phyloP scores from a whole-genome alignment of 2,888 invertebrate genomes.

The Chloromyia formosa region DNA sequence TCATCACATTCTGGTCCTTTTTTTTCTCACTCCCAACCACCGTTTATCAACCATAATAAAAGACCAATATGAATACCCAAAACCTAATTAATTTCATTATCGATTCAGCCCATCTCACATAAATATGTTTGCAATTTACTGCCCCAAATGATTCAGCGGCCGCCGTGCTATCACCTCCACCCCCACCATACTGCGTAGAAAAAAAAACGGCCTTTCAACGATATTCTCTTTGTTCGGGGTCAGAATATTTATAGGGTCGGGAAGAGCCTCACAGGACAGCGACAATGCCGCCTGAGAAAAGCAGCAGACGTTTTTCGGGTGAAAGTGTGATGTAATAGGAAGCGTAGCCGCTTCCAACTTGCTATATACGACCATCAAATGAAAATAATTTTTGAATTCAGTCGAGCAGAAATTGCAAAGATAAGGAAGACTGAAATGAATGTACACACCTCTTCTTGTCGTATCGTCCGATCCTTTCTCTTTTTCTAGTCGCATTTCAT shows the following conservation, averaged over 20 bases:
- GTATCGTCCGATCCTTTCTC: not conserved
- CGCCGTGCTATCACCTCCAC: too few species aligned
- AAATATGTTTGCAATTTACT: constrained; percentile 30
- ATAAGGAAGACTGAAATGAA: constrained; percentile 14
- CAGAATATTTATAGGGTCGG: constrained; percentile 21
- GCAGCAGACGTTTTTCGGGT: constrained; percentile 27
- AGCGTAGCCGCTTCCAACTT: constrained; percentile 6
- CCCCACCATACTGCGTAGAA: not conserved
- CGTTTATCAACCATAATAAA: too few species aligned
- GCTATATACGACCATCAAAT: constrained; percentile 19
- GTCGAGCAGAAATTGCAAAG: constrained; percentile 35
- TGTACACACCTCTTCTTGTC: constrained; percentile 7
- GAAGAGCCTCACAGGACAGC: constrained; percentile 10
- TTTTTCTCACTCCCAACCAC: too few species aligned
- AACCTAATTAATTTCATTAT: constrained; percentile 4
- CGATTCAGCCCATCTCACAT: not conserved
- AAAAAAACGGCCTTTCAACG: not conserved
- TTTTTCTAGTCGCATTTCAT: not conserved
- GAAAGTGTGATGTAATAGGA: constrained; percentile 24
- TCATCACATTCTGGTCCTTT: too few species aligned
- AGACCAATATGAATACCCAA: too few species aligned
- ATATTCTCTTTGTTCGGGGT: constrained; percentile 12
- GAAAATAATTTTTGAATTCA: constrained; percentile 44
- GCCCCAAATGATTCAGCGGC: not conserved
- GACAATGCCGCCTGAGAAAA: constrained; percentile 20